Evolutionary conservation across 2,888 invertebrate genomes (phyloP).

Genomic region (Cyclophora albipunctata): DNA sequence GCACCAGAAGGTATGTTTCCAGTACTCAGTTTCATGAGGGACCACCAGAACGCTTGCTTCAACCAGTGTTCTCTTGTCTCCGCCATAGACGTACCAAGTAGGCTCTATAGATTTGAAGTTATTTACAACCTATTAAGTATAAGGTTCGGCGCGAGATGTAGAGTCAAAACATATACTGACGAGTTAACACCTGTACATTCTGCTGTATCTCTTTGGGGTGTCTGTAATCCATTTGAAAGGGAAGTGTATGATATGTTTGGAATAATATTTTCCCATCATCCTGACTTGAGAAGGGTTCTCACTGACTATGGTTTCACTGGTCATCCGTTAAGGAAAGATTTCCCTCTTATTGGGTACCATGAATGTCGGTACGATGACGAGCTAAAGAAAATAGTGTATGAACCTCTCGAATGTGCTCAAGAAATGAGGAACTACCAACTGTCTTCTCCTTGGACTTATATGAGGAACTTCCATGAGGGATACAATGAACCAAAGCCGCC

Average conservation of each 20-base stretch:
- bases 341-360: conserved; percentile 55
- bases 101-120: conserved; percentile 55
- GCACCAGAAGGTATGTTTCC: conserved; percentile 52
- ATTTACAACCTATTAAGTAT: conserved; percentile 47
- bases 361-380: conserved; percentile 66
- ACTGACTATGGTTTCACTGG: conserved; percentile 65
- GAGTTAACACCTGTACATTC: conserved; percentile 59
- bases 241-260: conserved; percentile 66
- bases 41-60: conserved; percentile 60
- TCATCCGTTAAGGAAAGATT: conserved; percentile 64
- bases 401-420: conserved; percentile 58
- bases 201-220: conserved; percentile 39
- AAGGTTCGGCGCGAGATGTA: conserved; percentile 38
- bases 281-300: conserved; percentile 57
- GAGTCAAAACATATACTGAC: conserved; percentile 61
- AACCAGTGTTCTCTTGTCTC: conserved; percentile 43
- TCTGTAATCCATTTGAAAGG: conserved; percentile 46
- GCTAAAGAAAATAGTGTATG: conserved; percentile 59
- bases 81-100: conserved; percentile 57
- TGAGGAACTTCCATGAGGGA: conserved; percentile 51
- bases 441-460: conserved; percentile 59
- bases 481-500: conserved; percentile 33
- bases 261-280: conserved; percentile 56
- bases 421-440: conserved; percentile 45
- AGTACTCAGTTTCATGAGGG: conserved; percentile 47